Evolutionary conservation across 2,888 invertebrate species (phyloP).

Genomic region (Hofmannophila pseudospretella): DNA sequence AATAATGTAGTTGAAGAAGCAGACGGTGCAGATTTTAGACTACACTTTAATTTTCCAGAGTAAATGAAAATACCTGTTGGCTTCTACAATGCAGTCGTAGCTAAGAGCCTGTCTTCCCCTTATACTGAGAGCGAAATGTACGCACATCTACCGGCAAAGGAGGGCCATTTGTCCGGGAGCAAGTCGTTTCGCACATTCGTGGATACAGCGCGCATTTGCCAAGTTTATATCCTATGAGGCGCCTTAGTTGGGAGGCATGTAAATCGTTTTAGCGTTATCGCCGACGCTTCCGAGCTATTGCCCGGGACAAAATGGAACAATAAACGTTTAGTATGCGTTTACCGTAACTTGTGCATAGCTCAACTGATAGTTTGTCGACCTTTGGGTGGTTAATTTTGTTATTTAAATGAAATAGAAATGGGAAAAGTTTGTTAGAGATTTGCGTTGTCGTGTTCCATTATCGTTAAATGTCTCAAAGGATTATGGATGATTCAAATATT

Average conservation of each 20-base stretch:
- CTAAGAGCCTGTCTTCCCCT: neutral
- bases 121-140: neutral
- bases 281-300: constrained; percentile 2
- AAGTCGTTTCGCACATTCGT: neutral
- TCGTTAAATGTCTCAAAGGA: no score
- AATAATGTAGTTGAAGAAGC: no score
- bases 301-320: neutral
- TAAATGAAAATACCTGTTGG: no score
- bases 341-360: neutral
- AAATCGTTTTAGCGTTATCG: constrained; percentile 1
- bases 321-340: neutral
- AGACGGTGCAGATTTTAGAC: no score
- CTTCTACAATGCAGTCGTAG: no score
- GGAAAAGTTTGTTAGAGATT: no score
- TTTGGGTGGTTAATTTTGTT: no score
- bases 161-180: neutral
- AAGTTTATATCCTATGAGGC: neutral
- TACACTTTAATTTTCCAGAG: no score
- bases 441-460: no score
- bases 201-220: neutral
- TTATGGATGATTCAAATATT: no score
- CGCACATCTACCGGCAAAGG: neutral
- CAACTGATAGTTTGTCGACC: no score
- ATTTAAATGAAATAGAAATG: no score
- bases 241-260: constrained; percentile 2